Evolutionary conservation across 53 echinoderm and acorn worm species (phyloP), one percentile per base, ranked within the genome.

Genomic region (Stichopus horrens): DNA sequence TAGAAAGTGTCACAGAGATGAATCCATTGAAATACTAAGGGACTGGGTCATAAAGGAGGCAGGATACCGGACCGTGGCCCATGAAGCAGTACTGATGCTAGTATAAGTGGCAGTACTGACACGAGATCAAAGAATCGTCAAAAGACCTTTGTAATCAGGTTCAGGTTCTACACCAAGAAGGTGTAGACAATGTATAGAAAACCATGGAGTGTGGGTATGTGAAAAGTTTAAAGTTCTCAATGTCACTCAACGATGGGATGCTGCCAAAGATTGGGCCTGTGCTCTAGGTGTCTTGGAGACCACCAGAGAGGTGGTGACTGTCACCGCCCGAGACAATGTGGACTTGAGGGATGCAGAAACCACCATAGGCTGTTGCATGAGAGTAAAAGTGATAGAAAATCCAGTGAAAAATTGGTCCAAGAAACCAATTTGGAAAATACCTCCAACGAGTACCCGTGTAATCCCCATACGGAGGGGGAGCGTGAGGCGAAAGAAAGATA

Each of bases 311-410:
- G 81, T 5, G 51, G 7, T 1, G 8, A 54, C 18, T 81, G 81
- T 81, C 37, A 11, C 9, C 21, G 88, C 8, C 53, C 18, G 37
- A 52, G 88, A 75, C 53, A 7, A 18, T 87, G 87, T 87, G 87
- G 87, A 21, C 16, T 51, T 7, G 53, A 52, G 7, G 87, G 53
- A 5, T 87, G 87, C 74, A 14, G 18, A 23, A 74, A 11, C 8
- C 74, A 87, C 11, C 87, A 74, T 52, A n/a, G 87, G 11, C 18
- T 74, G 53, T 74, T 86, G 5, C 87, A 86, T 74, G 74, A 86
- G 9, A 13, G 23, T 13, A 10, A n/a, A n/a, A n/a, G n/a, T n/a
- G n/a, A 76, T 76, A 13, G 13, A 5, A 55, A 2, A 21, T 4
- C 14, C 10, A 18, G n/a, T n/a, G n/a, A n/a, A n/a, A n/a, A n/a